phyloP scores from a whole-genome alignment of 1,140 invertebrate species.

The Cherax quadricarinatus region DNA sequence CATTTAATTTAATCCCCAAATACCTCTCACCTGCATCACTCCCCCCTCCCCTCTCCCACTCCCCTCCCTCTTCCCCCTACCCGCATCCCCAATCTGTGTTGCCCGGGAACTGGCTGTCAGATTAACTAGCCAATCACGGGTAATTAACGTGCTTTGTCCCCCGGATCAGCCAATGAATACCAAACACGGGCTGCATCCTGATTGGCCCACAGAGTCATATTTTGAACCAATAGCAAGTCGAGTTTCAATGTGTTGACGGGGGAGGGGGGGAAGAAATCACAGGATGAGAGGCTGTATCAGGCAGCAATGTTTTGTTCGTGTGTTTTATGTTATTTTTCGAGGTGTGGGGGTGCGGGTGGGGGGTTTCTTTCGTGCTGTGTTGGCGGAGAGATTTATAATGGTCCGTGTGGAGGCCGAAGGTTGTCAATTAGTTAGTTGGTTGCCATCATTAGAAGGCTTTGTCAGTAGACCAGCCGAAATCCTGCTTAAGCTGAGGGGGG shows the following conservation, averaged over 20 bases:
- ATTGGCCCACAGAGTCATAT: slow-evolving; percentile 67
- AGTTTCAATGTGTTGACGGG: slow-evolving; percentile 52
- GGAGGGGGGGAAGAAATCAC: slow-evolving; percentile 1
- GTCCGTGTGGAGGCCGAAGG: neutral
- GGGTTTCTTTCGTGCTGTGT: too few relatives aligned
- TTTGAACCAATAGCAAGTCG: slow-evolving; percentile 52
- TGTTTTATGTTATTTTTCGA: neutral
- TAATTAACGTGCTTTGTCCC: slow-evolving; percentile 70
- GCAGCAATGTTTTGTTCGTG: neutral
- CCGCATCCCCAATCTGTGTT: slow-evolving; percentile 60
- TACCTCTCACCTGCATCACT: slow-evolving; percentile 58
- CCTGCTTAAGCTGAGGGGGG: slow-evolving; percentile 56
- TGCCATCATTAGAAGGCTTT: slow-evolving; percentile 59
- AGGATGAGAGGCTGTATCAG: neutral
- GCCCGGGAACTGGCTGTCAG: slow-evolving; percentile 62
- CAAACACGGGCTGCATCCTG: slow-evolving; percentile 62
- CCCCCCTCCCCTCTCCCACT: slow-evolving; percentile 38
- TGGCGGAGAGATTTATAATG: neutral
- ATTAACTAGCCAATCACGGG: slow-evolving; percentile 69
- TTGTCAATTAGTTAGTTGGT: slow-evolving; percentile 62
- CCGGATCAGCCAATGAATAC: slow-evolving; percentile 68
- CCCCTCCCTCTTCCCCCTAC: slow-evolving; percentile 15
- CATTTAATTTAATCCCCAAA: slow-evolving; percentile 69
- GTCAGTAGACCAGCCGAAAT: slow-evolving; percentile 50
- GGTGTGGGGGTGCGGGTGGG: neutral